Conservation (phyloP, 30 jellyfish, hydroid and myxozoan genomes). For the Phacellophora camtschatica region DNA sequence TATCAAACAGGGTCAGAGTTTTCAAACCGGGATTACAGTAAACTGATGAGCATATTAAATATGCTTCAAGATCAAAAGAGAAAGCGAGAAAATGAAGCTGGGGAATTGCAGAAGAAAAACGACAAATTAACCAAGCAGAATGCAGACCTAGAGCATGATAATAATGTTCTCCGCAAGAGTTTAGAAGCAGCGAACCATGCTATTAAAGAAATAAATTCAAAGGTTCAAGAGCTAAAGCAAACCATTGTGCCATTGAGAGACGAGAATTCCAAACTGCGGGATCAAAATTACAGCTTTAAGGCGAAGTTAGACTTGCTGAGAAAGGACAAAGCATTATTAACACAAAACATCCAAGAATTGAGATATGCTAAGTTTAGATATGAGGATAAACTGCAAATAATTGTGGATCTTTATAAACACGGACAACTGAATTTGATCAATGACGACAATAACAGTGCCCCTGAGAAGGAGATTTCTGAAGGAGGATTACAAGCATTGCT, state of each 20-base stretch:
- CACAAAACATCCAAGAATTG: conserved; percentile 64
- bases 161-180: conserved; percentile 82
- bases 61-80: conserved; percentile 85
- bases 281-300: conserved; percentile 60
- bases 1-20: conserved; percentile 75
- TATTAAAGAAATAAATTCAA: conserved; percentile 86
- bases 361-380: conserved; percentile 30
- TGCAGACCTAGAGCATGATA: conserved; percentile 70
- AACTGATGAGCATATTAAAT: conserved; percentile 68
- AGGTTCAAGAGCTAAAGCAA: conserved; percentile 92
- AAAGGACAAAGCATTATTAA: conserved; percentile 43
- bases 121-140: conserved; percentile 55
- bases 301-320: conserved; percentile 64
- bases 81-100: conserved; percentile 83
- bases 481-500: conserved; percentile 39
- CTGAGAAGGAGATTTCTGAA: not conserved
- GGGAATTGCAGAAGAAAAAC: conserved; percentile 41
- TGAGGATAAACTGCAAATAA: conserved; percentile 54
- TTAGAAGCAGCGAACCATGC: conserved; percentile 98
- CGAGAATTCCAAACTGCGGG: conserved; percentile 76
- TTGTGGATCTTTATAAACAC: conserved; percentile 38
- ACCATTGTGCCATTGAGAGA: conserved; percentile 94
- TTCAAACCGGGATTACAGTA: conserved; percentile 76
- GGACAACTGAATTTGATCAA: conserved; percentile 11
- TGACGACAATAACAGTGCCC: conserved; percentile 33